Evolutionary conservation across 2,797 vertebrate species (phyloP).

Genomic region (Dromococcyx pavoninus): DNA sequence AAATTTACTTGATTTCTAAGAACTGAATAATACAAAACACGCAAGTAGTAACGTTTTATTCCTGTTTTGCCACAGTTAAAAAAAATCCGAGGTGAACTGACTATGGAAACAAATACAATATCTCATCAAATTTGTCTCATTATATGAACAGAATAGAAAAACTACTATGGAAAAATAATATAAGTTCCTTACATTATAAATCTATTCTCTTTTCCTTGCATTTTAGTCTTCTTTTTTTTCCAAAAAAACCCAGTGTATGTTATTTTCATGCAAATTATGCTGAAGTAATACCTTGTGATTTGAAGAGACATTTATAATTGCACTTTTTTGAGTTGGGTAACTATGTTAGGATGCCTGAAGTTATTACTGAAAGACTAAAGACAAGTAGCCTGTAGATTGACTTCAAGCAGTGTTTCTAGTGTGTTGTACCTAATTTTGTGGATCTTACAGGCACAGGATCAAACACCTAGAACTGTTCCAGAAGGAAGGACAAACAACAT

Average conservation of each 20-base stretch:
- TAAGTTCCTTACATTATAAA: not conserved
- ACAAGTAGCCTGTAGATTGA: not conserved
- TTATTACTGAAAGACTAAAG: not conserved
- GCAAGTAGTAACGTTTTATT: not conserved
- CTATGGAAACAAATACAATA: not conserved
- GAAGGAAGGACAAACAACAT: not conserved
- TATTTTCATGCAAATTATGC: not conserved
- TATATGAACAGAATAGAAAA: not conserved
- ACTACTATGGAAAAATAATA: not conserved
- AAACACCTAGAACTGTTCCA: not conserved
- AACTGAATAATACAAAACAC: not conserved
- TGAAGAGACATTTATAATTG: not conserved
- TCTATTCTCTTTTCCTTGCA: not conserved
- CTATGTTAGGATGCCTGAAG: not conserved
- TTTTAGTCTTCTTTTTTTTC: not conserved
- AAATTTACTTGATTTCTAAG: not conserved
- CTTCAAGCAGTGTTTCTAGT: not conserved
- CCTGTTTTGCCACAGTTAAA: not conserved
- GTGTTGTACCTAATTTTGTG: not conserved
- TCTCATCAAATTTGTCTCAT: not conserved
- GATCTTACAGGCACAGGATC: not conserved
- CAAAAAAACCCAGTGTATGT: not conserved
- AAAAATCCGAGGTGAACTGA: not conserved
- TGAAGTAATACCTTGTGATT: not conserved
- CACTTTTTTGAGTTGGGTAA: not conserved